Evolutionary conservation across 2,113 vertebrate genomes (phyloP), one percentile per base, ranked within the genome.

Genomic region (Uria lomvia): DNA sequence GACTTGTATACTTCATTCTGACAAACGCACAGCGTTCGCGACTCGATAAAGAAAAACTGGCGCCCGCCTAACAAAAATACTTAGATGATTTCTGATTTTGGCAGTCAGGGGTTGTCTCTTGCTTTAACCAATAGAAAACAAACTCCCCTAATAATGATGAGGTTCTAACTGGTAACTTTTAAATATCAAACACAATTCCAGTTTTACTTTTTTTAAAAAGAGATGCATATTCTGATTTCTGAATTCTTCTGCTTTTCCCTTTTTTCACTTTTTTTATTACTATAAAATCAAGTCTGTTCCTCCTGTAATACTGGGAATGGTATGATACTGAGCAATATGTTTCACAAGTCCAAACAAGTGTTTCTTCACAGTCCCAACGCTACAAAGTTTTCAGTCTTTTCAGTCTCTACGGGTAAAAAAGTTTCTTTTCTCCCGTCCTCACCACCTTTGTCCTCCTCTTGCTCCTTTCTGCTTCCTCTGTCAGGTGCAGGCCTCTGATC

Each of bases 11-110:
- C 97, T 98, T 98, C 97, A 95, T 97, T 98, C 99, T 99, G 98
- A 99, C 99, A 98, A 99, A 99, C 99, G 99, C 99, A 99, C 99
- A 99, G 99, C 99, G 98, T 99, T 99, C 97, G 98, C 95, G 98
- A 99, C 98, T 99, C 98, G 8, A 97, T 97, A 98, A 98, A 97
- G 97, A 98, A 98, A 97, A 98, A 97, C 97, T 97, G 98, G 97
- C 96, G 98, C 97, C 97, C 86, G 70, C 97, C 96, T 97, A 65
- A 93, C 94, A 97, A 98, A 96, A 97, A 97, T 84, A 97, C 95
- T 98, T 94, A 77, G 78, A 75, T 93, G 97, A 96, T 96, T 97
- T 98, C 95, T 96, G 96, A 78, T 83, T 95, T 91, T 95, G 94
- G 93, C 76, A 91, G 79, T 95, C 94, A 56, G 47, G 77, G 95